phyloP scores from a whole-genome alignment of 2,888 invertebrate genomes.

The Parapristionchus giblindavisi region DNA sequence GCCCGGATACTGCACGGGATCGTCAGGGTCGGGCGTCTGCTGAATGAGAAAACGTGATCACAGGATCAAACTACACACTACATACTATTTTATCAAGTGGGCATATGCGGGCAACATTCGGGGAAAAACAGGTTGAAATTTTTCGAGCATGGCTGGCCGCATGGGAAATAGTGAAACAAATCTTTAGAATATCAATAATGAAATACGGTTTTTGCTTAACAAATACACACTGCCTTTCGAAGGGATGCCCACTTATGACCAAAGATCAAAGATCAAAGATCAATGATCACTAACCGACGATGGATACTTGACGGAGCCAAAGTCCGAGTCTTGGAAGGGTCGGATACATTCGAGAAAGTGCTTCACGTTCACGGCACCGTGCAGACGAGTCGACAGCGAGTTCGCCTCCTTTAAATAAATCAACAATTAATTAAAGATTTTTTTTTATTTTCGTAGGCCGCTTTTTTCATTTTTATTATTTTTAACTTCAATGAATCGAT shows the following conservation, averaged over 20 bases:
- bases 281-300: constrained; percentile 43
- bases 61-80: neutral
- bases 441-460: no score
- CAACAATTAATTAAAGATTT: neutral
- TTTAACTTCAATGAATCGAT: no score
- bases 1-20: constrained; percentile 35
- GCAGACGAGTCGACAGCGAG: constrained; percentile 55
- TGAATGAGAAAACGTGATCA: neutral
- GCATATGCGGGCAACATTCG: no score
- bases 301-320: constrained; percentile 56
- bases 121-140: no score
- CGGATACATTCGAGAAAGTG: constrained; percentile 62
- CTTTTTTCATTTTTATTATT: no score
- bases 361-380: constrained; percentile 63
- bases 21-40: constrained; percentile 26
- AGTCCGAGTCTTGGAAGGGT: constrained; percentile 65
- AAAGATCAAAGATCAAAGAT: no score
- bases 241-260: no score
- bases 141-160: no score
- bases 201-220: no score
- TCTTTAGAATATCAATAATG: no score
- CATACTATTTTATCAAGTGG: neutral
- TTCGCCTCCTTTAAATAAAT: constrained; percentile 40
- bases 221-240: no score
- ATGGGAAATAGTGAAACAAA: no score